Percentiles rank a stretch among this genome's conserved stretches.
Evolutionary conservation across 2,797 vertebrate genomes (phyloP).

Genomic region (Siniperca obscura): DNA sequence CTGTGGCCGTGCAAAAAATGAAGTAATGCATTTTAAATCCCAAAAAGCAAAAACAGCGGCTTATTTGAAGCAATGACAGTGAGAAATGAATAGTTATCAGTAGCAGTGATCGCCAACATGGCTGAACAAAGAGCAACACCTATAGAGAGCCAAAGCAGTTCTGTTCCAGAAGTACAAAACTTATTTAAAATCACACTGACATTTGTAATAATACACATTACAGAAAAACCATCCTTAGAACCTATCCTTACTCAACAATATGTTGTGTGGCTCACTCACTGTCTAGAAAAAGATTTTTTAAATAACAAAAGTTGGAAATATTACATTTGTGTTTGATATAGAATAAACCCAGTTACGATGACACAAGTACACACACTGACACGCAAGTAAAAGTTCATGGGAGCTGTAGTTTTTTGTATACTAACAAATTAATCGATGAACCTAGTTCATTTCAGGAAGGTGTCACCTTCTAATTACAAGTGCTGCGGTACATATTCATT

Average conservation of each 20-base stretch:
- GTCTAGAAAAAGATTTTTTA: too few species aligned
- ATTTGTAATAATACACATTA: neutral
- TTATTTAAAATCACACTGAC: neutral
- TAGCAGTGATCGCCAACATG: neutral
- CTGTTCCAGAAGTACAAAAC: neutral
- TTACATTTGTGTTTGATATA: too few species aligned
- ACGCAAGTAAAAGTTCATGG: neutral
- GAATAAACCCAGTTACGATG: too few species aligned
- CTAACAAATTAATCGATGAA: neutral
- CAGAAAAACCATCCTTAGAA: neutral
- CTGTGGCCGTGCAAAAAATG: neutral
- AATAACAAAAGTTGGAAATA: neutral
- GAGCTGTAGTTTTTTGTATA: neutral
- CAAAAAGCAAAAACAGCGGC: neutral
- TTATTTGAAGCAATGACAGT: neutral
- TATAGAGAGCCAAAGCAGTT: too few species aligned
- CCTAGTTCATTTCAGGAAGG: neutral
- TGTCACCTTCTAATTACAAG: too few species aligned
- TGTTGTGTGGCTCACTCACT: too few species aligned
- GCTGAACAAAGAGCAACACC: neutral
- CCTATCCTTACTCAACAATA: too few species aligned
- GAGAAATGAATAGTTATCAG: neutral
- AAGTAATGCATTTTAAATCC: neutral
- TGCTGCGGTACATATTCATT: neutral
- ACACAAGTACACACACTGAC: too few species aligned